These are phyloP conservation scores for Torymus tubicola DNA, from an alignment of 2,888 invertebrate genomes.

Conservation along the genomic window DNA sequence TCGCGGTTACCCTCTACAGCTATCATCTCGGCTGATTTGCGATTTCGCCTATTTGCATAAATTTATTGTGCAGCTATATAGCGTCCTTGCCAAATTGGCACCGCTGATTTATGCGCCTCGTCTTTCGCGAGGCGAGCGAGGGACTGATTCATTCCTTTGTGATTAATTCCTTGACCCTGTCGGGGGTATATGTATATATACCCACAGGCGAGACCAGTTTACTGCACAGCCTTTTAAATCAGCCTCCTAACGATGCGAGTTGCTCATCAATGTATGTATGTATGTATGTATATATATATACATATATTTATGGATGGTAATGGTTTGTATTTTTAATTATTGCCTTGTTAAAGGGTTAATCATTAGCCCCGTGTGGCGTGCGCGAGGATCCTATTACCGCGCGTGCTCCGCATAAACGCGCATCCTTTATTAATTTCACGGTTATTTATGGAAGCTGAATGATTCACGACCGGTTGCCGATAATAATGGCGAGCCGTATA, in stretches of 20 bases:
- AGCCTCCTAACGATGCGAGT: slow-evolving; percentile 14
- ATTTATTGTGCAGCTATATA: slow-evolving; percentile 35
- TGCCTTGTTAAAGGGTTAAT: slow-evolving; percentile 34
- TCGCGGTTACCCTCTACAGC: too few relatives aligned
- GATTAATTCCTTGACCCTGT: slow-evolving; percentile 40
- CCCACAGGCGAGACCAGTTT: slow-evolving; percentile 10
- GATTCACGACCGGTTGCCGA: too few relatives aligned
- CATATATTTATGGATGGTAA: slow-evolving; percentile 7
- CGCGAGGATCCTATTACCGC: slow-evolving; percentile 10
- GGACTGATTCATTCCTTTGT: slow-evolving; percentile 26
- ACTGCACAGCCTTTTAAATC: slow-evolving; percentile 29
- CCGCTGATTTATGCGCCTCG: slow-evolving; percentile 35
- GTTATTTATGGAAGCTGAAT: too few relatives aligned
- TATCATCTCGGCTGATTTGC: too few relatives aligned
- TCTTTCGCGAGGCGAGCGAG: neutral
- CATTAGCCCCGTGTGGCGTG: slow-evolving; percentile 13
- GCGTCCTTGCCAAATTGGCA: slow-evolving; percentile 30
- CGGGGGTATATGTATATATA: neutral
- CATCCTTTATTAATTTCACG: too few relatives aligned
- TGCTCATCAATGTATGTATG: neutral
- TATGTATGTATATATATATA: too few relatives aligned
- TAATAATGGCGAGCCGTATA: too few relatives aligned
- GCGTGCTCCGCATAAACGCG: neutral
- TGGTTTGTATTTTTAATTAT: slow-evolving; percentile 30
- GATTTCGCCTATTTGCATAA: slow-evolving; percentile 40